These are phyloP conservation scores for Lasioglossum baleicum DNA, from an alignment of 1,140 invertebrate species.

Conservation along the genomic window DNA sequence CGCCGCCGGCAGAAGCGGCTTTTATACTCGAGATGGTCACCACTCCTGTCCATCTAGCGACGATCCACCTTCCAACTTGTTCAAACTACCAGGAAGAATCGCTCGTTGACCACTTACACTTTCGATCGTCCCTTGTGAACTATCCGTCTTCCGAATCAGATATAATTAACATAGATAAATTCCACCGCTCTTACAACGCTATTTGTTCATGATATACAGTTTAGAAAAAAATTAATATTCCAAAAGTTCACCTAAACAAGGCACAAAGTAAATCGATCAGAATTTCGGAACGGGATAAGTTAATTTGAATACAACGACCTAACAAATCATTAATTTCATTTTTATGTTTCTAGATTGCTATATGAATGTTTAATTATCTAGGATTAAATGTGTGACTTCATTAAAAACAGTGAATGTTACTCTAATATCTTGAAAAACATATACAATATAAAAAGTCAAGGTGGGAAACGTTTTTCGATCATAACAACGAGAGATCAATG, in stretches of 20 bases:
- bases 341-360: too few relatives aligned
- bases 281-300: too few relatives aligned
- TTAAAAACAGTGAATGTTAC: too few relatives aligned
- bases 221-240: too few relatives aligned
- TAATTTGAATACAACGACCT: too few relatives aligned
- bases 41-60: conserved; percentile 38
- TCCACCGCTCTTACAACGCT: neutral
- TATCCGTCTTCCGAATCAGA: neutral
- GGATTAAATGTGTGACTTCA: too few relatives aligned
- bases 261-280: too few relatives aligned
- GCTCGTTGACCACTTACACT: neutral
- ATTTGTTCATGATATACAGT: neutral
- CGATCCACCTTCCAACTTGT: conserved; percentile 29
- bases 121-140: neutral
- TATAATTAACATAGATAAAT: neutral
- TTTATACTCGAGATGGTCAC: conserved; percentile 67
- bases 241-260: too few relatives aligned
- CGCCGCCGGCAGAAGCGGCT: conserved; percentile 66
- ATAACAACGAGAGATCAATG: neutral
- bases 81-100: conserved; percentile 7
- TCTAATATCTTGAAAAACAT: too few relatives aligned
- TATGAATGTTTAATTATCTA: too few relatives aligned
- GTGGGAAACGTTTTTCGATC: neutral
- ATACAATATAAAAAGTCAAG: too few relatives aligned
- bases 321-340: too few relatives aligned